A percentile compares a stretch with the other conserved stretches of the same genome.
phyloP scores from a whole-genome alignment of 2,888 invertebrate genomes.

The Tachina grossa region DNA sequence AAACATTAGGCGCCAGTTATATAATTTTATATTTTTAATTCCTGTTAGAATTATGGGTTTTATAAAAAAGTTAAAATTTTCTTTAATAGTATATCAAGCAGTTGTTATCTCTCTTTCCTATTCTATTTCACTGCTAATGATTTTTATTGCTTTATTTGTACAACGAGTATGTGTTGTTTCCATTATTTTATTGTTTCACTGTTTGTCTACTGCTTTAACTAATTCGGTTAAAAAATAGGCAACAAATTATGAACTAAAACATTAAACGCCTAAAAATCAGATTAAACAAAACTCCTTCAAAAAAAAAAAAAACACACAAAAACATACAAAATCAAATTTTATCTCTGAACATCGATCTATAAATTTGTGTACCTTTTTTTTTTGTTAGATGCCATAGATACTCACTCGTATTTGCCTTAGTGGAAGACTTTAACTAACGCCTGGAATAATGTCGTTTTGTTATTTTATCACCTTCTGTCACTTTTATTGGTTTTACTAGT shows the following conservation, averaged over 20 bases:
- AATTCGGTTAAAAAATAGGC: conserved; percentile 25
- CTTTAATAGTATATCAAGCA: too few species aligned
- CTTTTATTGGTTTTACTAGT: conserved; percentile 71
- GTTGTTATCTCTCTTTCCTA: not conserved
- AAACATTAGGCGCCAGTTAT: too few species aligned
- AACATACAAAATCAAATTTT: conserved; percentile 31
- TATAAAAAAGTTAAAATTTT: too few species aligned
- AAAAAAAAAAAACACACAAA: not conserved
- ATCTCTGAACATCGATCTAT: conserved; percentile 41
- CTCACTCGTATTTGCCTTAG: not conserved
- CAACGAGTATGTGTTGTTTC: conserved; percentile 27
- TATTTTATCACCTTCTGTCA: conserved; percentile 79
- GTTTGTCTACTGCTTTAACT: not conserved
- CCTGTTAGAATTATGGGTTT: too few species aligned
- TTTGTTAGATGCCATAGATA: not conserved
- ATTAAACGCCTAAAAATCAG: conserved; percentile 49
- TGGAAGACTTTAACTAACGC: not conserved
- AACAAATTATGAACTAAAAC: conserved; percentile 70
- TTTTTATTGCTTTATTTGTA: conserved; percentile 68
- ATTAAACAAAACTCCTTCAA: not conserved
- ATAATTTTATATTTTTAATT: too few species aligned
- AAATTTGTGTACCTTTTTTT: not conserved
- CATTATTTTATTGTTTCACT: not conserved
- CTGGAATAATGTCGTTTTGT: conserved; percentile 78
- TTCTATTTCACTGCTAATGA: conserved; percentile 38